Conservation (phyloP, 2,113 vertebrate species). For the Riparia riparia region DNA sequence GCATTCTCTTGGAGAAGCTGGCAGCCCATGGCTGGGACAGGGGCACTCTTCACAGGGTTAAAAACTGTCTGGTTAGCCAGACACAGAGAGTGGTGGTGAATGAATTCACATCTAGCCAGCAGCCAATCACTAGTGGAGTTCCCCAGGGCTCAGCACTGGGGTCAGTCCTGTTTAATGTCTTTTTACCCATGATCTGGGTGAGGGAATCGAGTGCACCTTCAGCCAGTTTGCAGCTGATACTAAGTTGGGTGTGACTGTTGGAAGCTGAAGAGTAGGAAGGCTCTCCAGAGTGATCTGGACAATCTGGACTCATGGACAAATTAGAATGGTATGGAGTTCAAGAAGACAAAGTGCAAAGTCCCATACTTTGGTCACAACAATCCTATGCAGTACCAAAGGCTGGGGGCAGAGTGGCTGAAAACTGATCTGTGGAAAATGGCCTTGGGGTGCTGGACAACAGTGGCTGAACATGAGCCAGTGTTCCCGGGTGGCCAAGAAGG, state of each 20-base stretch:
- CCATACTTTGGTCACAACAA: not conserved
- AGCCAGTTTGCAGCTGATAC: not conserved
- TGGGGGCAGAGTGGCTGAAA: not conserved
- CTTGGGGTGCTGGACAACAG: not conserved
- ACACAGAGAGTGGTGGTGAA: not conserved
- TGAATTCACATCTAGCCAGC: not conserved
- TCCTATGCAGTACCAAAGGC: not conserved
- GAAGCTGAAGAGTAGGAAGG: not conserved
- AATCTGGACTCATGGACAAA: not conserved
- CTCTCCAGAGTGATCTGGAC: not conserved
- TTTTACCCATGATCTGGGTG: not conserved
- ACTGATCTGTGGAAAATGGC: not conserved
- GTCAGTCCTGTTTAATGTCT: not conserved
- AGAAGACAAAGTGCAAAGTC: not conserved
- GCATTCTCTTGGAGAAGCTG: not conserved
- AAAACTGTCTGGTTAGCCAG: not conserved
- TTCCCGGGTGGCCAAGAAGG: no score
- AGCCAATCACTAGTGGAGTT: not conserved
- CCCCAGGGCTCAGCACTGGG: not conserved
- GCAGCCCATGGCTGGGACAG: not conserved
- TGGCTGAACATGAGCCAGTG: rapidly evolving
- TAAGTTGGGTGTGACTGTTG: no score
- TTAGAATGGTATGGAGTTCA: not conserved
- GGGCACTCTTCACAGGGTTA: not conserved
- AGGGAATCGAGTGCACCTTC: not conserved